Conservation (phyloP, 2,888 invertebrate species). For the Tupiocoris notatus region DNA sequence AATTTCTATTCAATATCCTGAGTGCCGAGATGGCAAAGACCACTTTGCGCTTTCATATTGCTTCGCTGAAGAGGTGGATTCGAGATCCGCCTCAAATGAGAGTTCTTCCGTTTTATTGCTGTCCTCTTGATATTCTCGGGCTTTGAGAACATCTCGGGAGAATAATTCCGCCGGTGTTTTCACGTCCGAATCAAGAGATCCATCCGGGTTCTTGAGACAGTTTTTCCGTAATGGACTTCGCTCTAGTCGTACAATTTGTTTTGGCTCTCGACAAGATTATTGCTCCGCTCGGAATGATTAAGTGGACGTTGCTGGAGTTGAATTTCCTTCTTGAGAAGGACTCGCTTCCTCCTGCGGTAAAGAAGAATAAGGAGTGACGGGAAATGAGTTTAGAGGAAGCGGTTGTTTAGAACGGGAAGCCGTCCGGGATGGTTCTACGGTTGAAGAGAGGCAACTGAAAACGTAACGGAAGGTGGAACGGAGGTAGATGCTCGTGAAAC, state of each 20-base stretch:
- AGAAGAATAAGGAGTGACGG: conserved; percentile 27
- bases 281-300: conserved; percentile 29
- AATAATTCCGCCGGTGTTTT: background rate
- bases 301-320: conserved; percentile 20
- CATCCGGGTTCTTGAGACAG: background rate
- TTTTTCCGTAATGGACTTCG: background rate
- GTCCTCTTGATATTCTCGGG: background rate
- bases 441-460: background rate
- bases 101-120: background rate
- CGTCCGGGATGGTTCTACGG: background rate
- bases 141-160: background rate
- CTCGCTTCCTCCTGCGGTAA: conserved; percentile 5
- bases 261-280: conserved; percentile 36
- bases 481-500: background rate
- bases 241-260: conserved; percentile 22
- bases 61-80: too few relatives aligned
- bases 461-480: background rate
- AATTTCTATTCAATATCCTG: too few relatives aligned
- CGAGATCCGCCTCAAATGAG: background rate
- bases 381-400: conserved; percentile 35
- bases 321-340: conserved; percentile 9
- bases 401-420: conserved; percentile 9
- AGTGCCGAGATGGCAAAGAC: too few relatives aligned
- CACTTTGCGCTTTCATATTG: too few relatives aligned
- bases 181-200: background rate